Percentiles rank a stretch among this genome's conserved stretches.
Evolutionary conservation across 2,888 invertebrate genomes (phyloP).

Genomic region (Norana najaformis): DNA sequence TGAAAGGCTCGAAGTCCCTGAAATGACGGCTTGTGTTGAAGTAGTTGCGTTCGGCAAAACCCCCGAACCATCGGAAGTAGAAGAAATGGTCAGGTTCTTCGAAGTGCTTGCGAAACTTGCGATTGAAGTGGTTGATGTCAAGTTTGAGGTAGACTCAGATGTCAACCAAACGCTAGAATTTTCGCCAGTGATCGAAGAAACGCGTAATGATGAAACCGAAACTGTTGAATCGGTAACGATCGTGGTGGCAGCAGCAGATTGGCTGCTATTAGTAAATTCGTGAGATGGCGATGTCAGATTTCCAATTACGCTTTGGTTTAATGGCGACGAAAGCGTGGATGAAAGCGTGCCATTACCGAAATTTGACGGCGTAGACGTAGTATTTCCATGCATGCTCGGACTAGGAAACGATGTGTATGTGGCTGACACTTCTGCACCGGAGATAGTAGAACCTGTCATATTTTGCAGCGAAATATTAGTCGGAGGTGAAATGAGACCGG

Average conservation of each 20-base stretch:
- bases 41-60: background rate
- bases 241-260: background rate
- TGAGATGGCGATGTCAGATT: slow-evolving; percentile 13
- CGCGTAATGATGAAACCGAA: background rate
- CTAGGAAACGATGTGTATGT: background rate
- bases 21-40: background rate
- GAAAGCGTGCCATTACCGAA: no score
- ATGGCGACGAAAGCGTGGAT: background rate
- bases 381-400: no score
- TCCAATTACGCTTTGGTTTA: background rate
- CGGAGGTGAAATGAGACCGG: background rate
- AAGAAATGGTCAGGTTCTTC: background rate
- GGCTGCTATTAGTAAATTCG: background rate
- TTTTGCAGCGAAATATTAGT: background rate
- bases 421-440: background rate
- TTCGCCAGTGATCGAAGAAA: background rate
- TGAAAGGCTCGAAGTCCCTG: background rate
- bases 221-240: background rate
- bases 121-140: background rate
- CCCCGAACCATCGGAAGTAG: background rate
- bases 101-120: background rate
- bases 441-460: background rate
- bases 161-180: background rate
- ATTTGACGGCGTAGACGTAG: no score
- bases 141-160: background rate